Percentiles rank a stretch among this genome's conserved stretches.
phyloP scores from a whole-genome alignment of 2,113 vertebrate species.

The Rafetus swinhoei region DNA sequence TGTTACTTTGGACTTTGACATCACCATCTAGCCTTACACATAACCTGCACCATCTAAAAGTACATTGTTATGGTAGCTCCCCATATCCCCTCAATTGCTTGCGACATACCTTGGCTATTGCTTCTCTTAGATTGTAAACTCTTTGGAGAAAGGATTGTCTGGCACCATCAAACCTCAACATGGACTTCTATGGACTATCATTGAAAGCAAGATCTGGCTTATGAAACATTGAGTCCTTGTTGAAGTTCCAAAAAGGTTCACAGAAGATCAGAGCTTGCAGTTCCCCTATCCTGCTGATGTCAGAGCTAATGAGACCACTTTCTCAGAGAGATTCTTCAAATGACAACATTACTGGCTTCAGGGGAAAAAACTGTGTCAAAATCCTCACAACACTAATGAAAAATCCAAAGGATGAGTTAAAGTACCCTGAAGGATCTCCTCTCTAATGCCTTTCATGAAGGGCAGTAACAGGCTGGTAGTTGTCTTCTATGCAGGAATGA shows the following conservation, averaged over 20 bases:
- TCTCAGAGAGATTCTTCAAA: background rate
- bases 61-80: no score
- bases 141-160: background rate
- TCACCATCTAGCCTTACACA: background rate
- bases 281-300: background rate
- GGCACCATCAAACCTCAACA: fast-evolving
- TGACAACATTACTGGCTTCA: background rate
- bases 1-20: no score
- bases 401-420: background rate
- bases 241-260: background rate
- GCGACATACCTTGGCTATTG: background rate
- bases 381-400: background rate
- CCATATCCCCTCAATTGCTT: background rate
- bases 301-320: background rate
- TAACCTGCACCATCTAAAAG: no score
- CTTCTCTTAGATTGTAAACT: background rate
- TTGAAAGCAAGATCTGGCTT: background rate
- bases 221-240: background rate
- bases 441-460: background rate
- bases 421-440: background rate
- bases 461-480: background rate
- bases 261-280: background rate
- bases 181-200: background rate
- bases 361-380: background rate
- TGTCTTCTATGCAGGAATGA: background rate